A percentile compares a stretch with the other conserved stretches of the same genome.
These are phyloP conservation scores for Tetheella fluctuosa DNA, from an alignment of 2,888 invertebrate species.

Conservation along the genomic window DNA sequence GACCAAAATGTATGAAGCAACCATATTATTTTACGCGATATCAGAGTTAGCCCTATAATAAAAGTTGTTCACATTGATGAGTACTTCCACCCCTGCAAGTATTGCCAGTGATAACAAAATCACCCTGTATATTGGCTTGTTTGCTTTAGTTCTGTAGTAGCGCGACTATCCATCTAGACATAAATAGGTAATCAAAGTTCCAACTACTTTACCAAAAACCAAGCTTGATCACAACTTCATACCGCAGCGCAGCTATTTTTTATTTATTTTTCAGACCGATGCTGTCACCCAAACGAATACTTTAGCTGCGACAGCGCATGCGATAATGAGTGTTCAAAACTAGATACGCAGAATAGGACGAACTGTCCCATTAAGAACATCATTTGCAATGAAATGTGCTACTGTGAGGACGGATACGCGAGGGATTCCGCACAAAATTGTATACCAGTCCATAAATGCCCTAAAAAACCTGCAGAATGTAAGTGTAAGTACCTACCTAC, in stretches of 20 bases:
- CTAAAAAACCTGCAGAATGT: conserved; percentile 16
- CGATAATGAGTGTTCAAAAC: conserved; percentile 44
- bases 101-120: too few relatives aligned
- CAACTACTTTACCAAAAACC: too few relatives aligned
- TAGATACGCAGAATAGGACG: conserved; percentile 38
- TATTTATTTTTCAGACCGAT: conserved; percentile 35
- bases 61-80: too few relatives aligned
- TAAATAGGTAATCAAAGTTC: not conserved
- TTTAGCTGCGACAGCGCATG: conserved; percentile 39
- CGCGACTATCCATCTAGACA: too few relatives aligned
- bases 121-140: too few relatives aligned
- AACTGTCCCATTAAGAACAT: conserved; percentile 46
- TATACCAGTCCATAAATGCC: conserved; percentile 41
- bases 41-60: too few relatives aligned
- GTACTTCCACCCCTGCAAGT: too few relatives aligned
- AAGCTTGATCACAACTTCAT: not conserved
- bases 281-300: conserved; percentile 28
- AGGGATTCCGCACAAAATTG: conserved; percentile 39
- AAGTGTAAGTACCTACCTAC: not conserved
- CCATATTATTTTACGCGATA: too few relatives aligned
- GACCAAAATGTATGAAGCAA: too few relatives aligned
- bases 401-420: conserved; percentile 48
- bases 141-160: too few relatives aligned
- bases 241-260: too few relatives aligned
- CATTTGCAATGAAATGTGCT: conserved; percentile 44